Percentiles rank a stretch among this genome's conserved stretches.
These are phyloP conservation scores for Chloromyia formosa DNA, from an alignment of 2,888 invertebrate species.

Conservation along the genomic window DNA sequence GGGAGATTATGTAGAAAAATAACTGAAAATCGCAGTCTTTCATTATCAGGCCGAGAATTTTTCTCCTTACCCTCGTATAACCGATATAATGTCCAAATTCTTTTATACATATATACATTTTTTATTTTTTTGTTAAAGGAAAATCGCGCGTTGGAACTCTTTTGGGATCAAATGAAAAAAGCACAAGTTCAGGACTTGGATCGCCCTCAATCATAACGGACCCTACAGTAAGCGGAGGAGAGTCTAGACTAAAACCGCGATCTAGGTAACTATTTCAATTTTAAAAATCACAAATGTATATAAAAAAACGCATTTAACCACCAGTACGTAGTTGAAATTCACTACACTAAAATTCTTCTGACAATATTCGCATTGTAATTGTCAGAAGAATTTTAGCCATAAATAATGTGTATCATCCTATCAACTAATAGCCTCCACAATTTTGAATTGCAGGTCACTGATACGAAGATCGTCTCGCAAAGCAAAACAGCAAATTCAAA, in stretches of 20 bases:
- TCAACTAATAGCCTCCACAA: too few relatives aligned
- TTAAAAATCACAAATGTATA: not conserved
- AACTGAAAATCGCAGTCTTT: too few relatives aligned
- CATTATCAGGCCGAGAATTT: too few relatives aligned
- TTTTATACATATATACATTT: too few relatives aligned
- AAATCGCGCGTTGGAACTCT: slow-evolving; percentile 63
- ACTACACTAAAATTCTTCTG: not conserved
- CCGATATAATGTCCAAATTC: too few relatives aligned
- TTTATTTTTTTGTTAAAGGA: slow-evolving; percentile 55
- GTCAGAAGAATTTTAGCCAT: too few relatives aligned
- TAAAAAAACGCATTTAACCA: not conserved
- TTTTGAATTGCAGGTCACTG: slow-evolving; percentile 76
- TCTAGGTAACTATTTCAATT: slow-evolving; percentile 62
- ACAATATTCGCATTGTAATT: too few relatives aligned
- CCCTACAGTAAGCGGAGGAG: slow-evolving; percentile 58
- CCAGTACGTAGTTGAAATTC: not conserved
- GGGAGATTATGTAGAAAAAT: too few relatives aligned
- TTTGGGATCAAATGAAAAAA: slow-evolving; percentile 59
- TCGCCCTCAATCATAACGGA: slow-evolving; percentile 55
- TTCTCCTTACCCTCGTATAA: too few relatives aligned
- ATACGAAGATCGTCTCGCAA: slow-evolving; percentile 82
- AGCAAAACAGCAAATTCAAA: slow-evolving; percentile 80
- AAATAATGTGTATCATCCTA: too few relatives aligned
- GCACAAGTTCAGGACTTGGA: slow-evolving; percentile 55
- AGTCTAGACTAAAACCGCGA: slow-evolving; percentile 70